These are phyloP conservation scores for Globodera ellingtonae DNA, from an alignment of 1,140 invertebrate species.

Conservation along the genomic window DNA sequence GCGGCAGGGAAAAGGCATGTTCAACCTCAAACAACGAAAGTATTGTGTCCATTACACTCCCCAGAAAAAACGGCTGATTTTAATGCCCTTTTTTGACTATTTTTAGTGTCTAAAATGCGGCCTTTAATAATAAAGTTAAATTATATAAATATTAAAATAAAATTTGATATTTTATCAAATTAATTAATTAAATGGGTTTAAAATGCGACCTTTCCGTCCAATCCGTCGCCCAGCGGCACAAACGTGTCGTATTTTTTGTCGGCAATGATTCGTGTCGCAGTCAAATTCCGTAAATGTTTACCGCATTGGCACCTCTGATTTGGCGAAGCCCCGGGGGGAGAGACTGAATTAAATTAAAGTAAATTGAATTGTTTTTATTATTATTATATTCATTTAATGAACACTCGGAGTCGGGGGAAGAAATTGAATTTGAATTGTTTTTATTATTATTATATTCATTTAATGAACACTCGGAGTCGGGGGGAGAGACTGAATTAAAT, in stretches of 20 bases:
- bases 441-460: neutral
- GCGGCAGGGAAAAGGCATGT: neutral
- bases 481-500: too few species aligned
- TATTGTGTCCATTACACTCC: too few species aligned
- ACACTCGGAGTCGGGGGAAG: neutral
- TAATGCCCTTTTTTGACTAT: neutral
- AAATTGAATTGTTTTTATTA: neutral
- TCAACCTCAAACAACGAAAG: neutral
- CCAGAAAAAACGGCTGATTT: too few species aligned
- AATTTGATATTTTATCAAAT: too few species aligned
- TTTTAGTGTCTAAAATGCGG: neutral
- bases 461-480: neutral
- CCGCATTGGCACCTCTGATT: conserved; percentile 6
- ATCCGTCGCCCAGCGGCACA: neutral
- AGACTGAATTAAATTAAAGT: neutral
- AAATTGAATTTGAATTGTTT: neutral
- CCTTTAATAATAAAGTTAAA: too few species aligned
- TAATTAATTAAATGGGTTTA: too few species aligned
- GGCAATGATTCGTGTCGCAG: neutral
- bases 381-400: neutral
- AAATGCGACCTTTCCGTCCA: conserved; percentile 4
- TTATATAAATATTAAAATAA: too few species aligned
- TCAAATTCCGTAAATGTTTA: neutral
- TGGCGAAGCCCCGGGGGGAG: neutral
- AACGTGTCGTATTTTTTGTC: conserved; percentile 6